A percentile compares a stretch with the other conserved stretches of the same genome.
Evolutionary conservation across 1,140 invertebrate genomes (phyloP).

Genomic region (Temnothorax longispinosus): DNA sequence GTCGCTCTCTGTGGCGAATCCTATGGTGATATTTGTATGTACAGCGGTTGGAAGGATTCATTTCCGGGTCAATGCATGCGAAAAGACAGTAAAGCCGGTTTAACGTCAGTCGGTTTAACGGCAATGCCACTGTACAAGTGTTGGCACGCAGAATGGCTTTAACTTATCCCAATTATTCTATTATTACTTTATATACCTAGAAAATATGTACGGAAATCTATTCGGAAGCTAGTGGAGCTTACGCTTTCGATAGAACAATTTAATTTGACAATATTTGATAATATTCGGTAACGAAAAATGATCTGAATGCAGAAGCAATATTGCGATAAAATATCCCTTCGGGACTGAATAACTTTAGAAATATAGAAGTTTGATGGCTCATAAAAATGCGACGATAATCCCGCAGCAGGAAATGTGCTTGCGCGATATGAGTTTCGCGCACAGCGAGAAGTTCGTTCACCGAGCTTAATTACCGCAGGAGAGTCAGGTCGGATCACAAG

Average conservation of each 20-base stretch:
- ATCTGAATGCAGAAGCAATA: background rate
- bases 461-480: slow-evolving; percentile 49
- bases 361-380: slow-evolving; percentile 4
- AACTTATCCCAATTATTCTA: background rate
- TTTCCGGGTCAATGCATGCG: slow-evolving; percentile 44
- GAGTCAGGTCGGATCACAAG: slow-evolving; percentile 23
- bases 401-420: background rate
- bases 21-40: slow-evolving; percentile 39
- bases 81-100: slow-evolving; percentile 45
- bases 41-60: slow-evolving; percentile 28
- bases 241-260: background rate
- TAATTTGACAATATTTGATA: background rate
- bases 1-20: background rate
- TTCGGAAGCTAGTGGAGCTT: background rate
- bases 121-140: slow-evolving; percentile 16
- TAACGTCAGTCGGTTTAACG: slow-evolving; percentile 45
- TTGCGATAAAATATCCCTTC: slow-evolving; percentile 5
- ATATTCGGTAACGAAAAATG: background rate
- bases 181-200: background rate
- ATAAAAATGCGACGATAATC: slow-evolving; percentile 47
- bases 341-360: background rate
- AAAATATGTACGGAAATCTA: background rate
- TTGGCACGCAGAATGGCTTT: background rate
- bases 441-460: slow-evolving; percentile 21
- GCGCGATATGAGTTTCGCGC: slow-evolving; percentile 16